These are phyloP conservation scores for Anthopleura xanthogrammica DNA, from an alignment of 92 coral and sea anemone genomes.

Conservation along the genomic window DNA sequence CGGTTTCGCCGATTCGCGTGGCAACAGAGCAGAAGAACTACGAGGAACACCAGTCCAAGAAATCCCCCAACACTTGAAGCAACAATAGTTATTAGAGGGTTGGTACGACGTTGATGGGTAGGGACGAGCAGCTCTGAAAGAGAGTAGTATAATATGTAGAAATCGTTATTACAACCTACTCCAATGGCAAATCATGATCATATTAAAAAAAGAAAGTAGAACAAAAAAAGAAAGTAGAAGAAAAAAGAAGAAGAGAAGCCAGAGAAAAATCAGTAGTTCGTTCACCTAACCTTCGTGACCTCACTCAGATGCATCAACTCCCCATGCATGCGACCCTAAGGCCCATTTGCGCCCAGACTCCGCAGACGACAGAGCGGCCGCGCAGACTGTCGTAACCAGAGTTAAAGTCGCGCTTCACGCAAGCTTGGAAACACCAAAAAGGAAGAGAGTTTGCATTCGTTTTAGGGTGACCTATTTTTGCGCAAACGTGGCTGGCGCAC, in stretches of 20 bases:
- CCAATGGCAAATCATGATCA: background rate
- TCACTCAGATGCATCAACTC: too few species aligned
- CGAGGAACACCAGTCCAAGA: constrained; percentile 17
- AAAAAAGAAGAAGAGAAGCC: background rate
- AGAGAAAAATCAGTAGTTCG: too few species aligned
- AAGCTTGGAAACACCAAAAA: too few species aligned
- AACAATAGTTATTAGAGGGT: background rate
- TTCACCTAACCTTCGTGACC: too few species aligned
- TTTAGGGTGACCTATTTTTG: too few species aligned
- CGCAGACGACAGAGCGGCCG: too few species aligned
- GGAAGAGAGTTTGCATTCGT: too few species aligned
- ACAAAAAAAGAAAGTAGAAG: background rate
- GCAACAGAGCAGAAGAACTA: constrained; percentile 21
- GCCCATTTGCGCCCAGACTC: too few species aligned
- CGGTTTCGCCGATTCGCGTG: constrained; percentile 33
- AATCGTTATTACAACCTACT: background rate
- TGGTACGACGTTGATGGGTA: background rate
- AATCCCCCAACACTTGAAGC: constrained; percentile 28
- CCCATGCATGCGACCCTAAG: too few species aligned
- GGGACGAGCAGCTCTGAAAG: background rate
- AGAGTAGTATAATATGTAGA: background rate
- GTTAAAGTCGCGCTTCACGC: too few species aligned
- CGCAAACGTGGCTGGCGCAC: too few species aligned
- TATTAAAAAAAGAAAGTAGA: background rate
- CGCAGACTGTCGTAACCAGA: too few species aligned